Evolutionary conservation across 2,888 invertebrate species (phyloP), one percentile per base, ranked within the genome.

Genomic region (Choreutis nemorana): DNA sequence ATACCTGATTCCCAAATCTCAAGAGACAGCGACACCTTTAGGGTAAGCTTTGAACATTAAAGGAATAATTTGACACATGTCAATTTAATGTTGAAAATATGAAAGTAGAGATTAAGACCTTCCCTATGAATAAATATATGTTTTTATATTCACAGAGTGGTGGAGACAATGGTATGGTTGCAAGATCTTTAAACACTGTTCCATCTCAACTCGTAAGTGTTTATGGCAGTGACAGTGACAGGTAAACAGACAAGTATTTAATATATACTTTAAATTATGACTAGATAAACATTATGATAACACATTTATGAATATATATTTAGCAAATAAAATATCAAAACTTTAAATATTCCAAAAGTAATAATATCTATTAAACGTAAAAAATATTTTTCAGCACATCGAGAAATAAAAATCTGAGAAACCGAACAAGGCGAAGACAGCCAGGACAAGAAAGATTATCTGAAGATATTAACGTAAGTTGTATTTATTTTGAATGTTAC

Each of bases 211-310:
- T 68, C 24, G 60, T 56, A 26, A 72, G 68, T 39, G 53, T 57
- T 16, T 77, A 72, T 29, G 70, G 60, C 26, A 75, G 77, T 40
- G 77, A 75, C 29, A 77, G 71, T 24, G 77, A 78, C 41, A 73
- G 63, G 73, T 72, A 45, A 39, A 20, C 6, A 6, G 2, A 7
- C 18, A 8, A 11, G 3, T 9, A 2, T 3, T 8, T 12, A n/a
- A n/a, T 26, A 4, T 10, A 20, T 16, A 5, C 10, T 20, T 28
- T 7, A 9, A 23, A n/a, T 23, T 7, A n/a, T n/a, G n/a, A n/a
- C n/a, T n/a, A n/a, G n/a, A n/a, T n/a, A n/a, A n/a, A n/a, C n/a
- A n/a, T n/a, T n/a, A n/a, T n/a, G n/a, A n/a, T n/a, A n/a, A n/a
- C n/a, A n/a, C n/a, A n/a, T n/a, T n/a, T n/a, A n/a, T n/a, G n/a